Evolutionary conservation across 2,888 invertebrate genomes (phyloP).

Genomic region (Marronus borbonicus): DNA sequence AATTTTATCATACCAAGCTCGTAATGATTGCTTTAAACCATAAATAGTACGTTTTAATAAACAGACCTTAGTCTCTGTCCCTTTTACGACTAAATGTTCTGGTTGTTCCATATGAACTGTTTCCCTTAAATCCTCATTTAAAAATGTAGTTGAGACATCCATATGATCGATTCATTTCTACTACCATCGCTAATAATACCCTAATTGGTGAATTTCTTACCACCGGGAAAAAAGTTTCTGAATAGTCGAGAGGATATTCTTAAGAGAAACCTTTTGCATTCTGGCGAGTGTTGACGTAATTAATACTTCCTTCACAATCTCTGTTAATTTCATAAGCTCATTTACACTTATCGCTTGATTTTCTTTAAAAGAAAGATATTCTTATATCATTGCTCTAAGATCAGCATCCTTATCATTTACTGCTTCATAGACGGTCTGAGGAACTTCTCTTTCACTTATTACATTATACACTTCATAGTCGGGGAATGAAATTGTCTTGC

Average conservation of each 20-base stretch:
- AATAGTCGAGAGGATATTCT: background rate
- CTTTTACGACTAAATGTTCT: background rate
- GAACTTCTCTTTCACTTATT: background rate
- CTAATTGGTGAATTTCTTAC: background rate
- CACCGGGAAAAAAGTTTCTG: background rate
- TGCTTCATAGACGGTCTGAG: background rate
- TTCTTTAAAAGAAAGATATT: constrained; percentile 14
- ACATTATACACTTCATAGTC: constrained; percentile 12
- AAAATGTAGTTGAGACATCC: too few species aligned
- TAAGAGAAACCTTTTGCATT: background rate
- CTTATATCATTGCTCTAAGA: background rate
- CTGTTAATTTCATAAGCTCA: constrained; percentile 15
- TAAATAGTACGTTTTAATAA: background rate
- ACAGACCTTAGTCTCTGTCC: background rate
- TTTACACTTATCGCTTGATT: constrained; percentile 5
- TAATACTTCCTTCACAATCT: background rate
- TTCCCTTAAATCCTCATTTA: too few species aligned
- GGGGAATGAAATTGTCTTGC: background rate
- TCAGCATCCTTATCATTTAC: background rate
- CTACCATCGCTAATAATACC: background rate
- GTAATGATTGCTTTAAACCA: constrained; percentile 1
- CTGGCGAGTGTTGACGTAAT: background rate
- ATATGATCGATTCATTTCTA: background rate
- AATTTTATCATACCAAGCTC: constrained; percentile 4
- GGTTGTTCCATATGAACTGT: constrained; percentile 1